Evolutionary conservation across 2,888 invertebrate species (phyloP).

Genomic region (Protula sp.): DNA sequence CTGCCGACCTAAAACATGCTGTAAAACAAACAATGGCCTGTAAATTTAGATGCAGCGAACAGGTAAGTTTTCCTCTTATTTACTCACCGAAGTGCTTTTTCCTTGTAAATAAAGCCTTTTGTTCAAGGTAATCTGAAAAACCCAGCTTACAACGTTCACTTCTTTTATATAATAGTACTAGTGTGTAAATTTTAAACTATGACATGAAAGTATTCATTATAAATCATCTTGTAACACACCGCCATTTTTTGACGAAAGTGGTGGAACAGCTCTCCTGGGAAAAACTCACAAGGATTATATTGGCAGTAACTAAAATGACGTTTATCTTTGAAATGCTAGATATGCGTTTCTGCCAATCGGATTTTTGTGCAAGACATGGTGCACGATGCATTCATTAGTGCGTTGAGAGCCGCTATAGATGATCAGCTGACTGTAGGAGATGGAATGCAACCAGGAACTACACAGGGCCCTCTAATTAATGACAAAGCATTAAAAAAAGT

Average conservation of each 20-base stretch:
- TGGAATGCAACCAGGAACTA: conserved; percentile 68
- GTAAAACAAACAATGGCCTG: conserved; percentile 79
- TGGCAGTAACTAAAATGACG: too few relatives aligned
- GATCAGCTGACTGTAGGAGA: conserved; percentile 72
- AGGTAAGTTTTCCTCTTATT: conserved; percentile 49
- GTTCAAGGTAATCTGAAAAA: too few relatives aligned
- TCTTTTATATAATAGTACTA: too few relatives aligned
- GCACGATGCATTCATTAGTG: conserved; percentile 72
- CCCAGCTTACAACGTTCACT: too few relatives aligned
- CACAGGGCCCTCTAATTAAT: conserved; percentile 90
- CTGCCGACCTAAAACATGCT: conserved; percentile 81
- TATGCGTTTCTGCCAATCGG: conserved; percentile 91
- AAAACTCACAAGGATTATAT: too few relatives aligned
- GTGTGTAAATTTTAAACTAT: too few relatives aligned
- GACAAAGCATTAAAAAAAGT: conserved; percentile 74
- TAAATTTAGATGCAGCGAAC: conserved; percentile 94
- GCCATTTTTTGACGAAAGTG: too few relatives aligned
- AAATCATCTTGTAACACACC: too few relatives aligned
- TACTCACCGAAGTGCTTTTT: too few relatives aligned
- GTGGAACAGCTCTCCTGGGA: too few relatives aligned
- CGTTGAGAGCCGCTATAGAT: conserved; percentile 65
- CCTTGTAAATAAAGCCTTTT: too few relatives aligned
- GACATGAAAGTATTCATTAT: too few relatives aligned
- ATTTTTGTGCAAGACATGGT: conserved; percentile 58
- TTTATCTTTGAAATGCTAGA: conserved; percentile 58